Evolutionary conservation across 2,113 vertebrate genomes (phyloP).

Genomic region (Stomatorhinus ivindoensis): DNA sequence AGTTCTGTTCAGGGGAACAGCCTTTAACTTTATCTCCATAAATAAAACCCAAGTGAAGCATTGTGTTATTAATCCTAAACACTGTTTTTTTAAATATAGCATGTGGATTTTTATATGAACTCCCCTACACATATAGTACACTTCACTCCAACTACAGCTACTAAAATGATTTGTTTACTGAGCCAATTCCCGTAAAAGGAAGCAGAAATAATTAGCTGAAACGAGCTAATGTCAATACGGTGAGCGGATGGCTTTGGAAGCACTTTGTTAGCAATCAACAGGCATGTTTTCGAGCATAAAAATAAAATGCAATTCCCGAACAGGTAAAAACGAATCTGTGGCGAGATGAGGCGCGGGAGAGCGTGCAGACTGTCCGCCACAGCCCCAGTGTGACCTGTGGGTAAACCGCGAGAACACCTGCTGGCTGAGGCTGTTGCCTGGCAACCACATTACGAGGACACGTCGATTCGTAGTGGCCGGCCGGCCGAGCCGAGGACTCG

Average conservation of each 20-base stretch:
- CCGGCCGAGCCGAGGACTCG: slow-evolving; percentile 25
- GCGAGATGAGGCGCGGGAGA: slow-evolving; percentile 14
- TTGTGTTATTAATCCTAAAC: neutral
- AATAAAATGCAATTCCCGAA: neutral
- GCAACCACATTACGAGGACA: slow-evolving; percentile 27
- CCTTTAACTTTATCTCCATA: neutral
- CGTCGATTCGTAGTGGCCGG: slow-evolving; percentile 22
- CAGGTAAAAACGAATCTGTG: neutral
- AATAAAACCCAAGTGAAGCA: neutral
- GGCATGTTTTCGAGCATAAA: neutral
- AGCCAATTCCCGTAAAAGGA: neutral
- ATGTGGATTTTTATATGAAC: neutral
- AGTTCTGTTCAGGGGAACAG: neutral
- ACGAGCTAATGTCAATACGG: neutral
- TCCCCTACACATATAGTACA: neutral
- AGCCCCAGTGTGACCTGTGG: slow-evolving; percentile 31
- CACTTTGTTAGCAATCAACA: neutral
- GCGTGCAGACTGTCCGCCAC: slow-evolving; percentile 14
- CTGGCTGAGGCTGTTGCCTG: slow-evolving; percentile 43
- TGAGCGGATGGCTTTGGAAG: neutral
- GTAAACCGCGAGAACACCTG: slow-evolving; percentile 41
- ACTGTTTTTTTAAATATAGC: neutral
- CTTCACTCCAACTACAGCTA: neutral
- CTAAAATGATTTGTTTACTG: neutral
- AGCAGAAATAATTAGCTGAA: slow-evolving; percentile 3